phyloP scores from a whole-genome alignment of 2,113 vertebrate genomes.

The Cairina moschata region DNA sequence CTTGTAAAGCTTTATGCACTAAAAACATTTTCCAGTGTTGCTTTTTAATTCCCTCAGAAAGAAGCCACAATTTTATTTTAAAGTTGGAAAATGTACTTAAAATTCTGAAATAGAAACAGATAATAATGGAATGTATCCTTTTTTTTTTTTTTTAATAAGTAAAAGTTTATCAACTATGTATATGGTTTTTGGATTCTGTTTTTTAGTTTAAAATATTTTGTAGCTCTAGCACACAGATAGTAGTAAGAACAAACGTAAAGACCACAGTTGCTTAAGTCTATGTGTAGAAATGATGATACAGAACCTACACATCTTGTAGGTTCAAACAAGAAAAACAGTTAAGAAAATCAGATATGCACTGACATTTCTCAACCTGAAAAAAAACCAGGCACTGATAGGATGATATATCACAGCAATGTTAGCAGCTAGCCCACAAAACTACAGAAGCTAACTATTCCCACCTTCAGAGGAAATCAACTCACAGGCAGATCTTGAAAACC shows the following conservation, averaged over 20 bases:
- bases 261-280: neutral
- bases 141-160: neutral
- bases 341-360: neutral
- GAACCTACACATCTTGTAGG: neutral
- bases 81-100: neutral
- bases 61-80: neutral
- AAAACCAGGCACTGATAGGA: neutral
- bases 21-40: neutral
- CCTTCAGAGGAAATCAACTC: neutral
- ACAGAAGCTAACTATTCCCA: neutral
- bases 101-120: neutral
- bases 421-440: neutral
- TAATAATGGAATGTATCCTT: neutral
- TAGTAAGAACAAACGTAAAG: neutral
- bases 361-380: neutral
- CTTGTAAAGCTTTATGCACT: neutral
- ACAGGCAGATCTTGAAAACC: neutral
- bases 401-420: neutral
- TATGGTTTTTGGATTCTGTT: neutral
- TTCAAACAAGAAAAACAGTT: neutral
- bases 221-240: neutral
- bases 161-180: neutral
- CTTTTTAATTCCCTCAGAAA: neutral
- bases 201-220: neutral
- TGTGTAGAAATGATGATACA: rapidly evolving